Evolutionary conservation across 2,113 vertebrate genomes (phyloP).

Genomic region (Rissa tridactyla): DNA sequence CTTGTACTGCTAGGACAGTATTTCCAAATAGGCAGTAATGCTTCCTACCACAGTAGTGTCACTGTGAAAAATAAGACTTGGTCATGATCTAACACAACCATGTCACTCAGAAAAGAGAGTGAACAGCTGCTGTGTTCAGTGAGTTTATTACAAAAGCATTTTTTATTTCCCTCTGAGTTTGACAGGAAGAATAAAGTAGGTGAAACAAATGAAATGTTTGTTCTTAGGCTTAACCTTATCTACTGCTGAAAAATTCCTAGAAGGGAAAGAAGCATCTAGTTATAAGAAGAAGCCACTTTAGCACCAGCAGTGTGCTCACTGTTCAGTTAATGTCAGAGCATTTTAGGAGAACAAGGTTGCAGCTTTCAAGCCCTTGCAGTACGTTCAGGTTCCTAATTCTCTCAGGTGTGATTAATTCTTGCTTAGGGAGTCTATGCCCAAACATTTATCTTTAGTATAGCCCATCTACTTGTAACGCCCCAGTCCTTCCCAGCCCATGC

Average conservation of each 20-base stretch:
- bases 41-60: not conserved
- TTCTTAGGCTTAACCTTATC: slow-evolving; percentile 2
- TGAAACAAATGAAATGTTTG: slow-evolving; percentile 17
- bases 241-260: not conserved
- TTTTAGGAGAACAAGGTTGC: not conserved
- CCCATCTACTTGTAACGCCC: not conserved
- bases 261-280: not conserved
- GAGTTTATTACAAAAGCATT: slow-evolving; percentile 14
- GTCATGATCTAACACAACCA: not conserved
- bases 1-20: not conserved
- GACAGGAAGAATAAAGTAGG: not conserved
- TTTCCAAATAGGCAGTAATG: not conserved
- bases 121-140: not conserved
- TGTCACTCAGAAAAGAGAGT: not conserved
- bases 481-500: not conserved
- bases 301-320: not conserved
- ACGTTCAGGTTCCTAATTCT: not conserved
- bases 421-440: not conserved
- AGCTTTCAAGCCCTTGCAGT: not conserved
- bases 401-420: not conserved
- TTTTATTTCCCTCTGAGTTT: not conserved
- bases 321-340: not conserved
- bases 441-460: not conserved
- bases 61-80: slow-evolving; percentile 11
- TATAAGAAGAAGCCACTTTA: not conserved